phyloP scores from a whole-genome alignment of 2,113 vertebrate species.

The Zosterops lateralis region DNA sequence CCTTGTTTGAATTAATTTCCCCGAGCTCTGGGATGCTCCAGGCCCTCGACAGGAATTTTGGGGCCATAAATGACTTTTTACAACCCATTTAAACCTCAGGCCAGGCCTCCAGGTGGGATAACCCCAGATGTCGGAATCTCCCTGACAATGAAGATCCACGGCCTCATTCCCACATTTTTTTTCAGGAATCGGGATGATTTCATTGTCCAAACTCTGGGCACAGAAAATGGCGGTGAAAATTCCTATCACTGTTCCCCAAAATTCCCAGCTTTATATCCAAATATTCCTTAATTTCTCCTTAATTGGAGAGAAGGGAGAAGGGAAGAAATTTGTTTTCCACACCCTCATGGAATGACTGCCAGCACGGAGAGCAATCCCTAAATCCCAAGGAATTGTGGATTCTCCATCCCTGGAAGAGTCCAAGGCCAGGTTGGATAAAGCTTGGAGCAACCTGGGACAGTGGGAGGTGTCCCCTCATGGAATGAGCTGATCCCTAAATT shows the following conservation, averaged over 20 bases:
- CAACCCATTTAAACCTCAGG: background rate
- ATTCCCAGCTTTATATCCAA: background rate
- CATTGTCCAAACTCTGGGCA: no score
- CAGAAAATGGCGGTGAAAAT: background rate
- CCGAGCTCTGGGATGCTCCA: background rate
- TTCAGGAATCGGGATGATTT: background rate
- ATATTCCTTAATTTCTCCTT: background rate
- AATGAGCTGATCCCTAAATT: background rate
- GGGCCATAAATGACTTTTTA: background rate
- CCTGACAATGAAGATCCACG: background rate
- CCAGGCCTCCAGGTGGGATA: background rate
- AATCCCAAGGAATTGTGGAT: background rate
- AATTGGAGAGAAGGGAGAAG: background rate
- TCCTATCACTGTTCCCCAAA: rapidly evolving
- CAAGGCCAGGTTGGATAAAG: rapidly evolving
- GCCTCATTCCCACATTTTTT: background rate
- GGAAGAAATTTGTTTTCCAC: background rate
- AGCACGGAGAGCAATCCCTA: background rate
- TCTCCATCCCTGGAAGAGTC: background rate
- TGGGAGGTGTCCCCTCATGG: background rate
- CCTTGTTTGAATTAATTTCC: background rate
- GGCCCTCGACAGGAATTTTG: background rate
- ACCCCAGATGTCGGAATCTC: background rate
- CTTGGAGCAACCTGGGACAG: background rate
- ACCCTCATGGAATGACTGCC: rapidly evolving